Percentiles rank a stretch among this genome's conserved stretches.
phyloP scores from a whole-genome alignment of 2,797 vertebrate species.

The Vespertilio murinus region DNA sequence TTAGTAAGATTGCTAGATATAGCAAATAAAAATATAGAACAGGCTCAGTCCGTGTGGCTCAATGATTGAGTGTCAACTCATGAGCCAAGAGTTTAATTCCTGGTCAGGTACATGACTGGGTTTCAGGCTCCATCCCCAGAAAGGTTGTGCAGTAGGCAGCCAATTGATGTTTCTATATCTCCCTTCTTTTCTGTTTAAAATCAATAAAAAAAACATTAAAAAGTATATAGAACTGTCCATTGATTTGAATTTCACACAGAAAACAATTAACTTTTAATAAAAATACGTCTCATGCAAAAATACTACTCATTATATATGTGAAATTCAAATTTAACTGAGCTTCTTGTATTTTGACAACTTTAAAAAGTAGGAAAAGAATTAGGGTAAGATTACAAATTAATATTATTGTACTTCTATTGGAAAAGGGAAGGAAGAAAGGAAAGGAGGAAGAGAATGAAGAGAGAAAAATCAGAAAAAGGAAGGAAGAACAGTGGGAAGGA shows the following conservation, averaged over 20 bases:
- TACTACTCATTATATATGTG: neutral
- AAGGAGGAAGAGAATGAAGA: neutral
- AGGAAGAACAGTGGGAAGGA: neutral
- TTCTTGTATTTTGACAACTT: neutral
- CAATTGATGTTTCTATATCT: too few relatives aligned
- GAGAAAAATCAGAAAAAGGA: neutral
- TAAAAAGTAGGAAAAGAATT: conserved; percentile 2
- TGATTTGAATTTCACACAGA: conserved; percentile 46
- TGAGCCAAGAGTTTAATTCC: too few relatives aligned
- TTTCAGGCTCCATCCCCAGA: too few relatives aligned
- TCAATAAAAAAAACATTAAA: too few relatives aligned
- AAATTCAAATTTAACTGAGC: neutral
- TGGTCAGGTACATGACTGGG: too few relatives aligned
- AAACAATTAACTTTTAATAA: neutral
- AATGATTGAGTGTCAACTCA: too few relatives aligned
- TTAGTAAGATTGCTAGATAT: neutral
- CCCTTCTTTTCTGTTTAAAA: too few relatives aligned
- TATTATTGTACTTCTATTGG: neutral
- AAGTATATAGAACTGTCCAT: neutral
- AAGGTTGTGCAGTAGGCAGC: too few relatives aligned
- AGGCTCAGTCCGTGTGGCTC: too few relatives aligned
- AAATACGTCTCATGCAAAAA: neutral
- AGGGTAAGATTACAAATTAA: neutral
- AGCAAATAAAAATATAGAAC: neutral
- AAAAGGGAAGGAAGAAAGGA: neutral